Evolutionary conservation across 1,140 invertebrate species (phyloP), one percentile per base, ranked within the genome.

Genomic region (Delia radicum): DNA sequence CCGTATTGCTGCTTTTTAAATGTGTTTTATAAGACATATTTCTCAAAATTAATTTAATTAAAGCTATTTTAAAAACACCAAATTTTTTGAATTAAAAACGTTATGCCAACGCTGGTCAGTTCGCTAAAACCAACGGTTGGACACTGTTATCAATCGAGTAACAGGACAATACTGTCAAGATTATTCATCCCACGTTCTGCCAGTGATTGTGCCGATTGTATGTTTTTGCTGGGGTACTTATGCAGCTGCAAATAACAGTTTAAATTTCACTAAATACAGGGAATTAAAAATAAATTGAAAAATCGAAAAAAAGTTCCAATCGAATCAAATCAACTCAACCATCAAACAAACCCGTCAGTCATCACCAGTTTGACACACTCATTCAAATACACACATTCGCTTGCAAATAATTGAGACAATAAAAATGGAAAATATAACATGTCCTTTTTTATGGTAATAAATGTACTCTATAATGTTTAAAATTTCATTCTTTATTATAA

Each of bases 241-340:
- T 28, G 29, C 65, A 69, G 65, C 29, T 37, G 65, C 37, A 28
- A 69, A 69, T 69, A 69, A 37, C 65, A 69, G 65, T 69, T 69
- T 33, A 24, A 69, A 69, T 37, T 33, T 28, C 31, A 7, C 6
- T 10, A 37, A 69, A 31, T 33, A 33, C n/a, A 29, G 24, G 29
- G 65, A 37, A 69, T 69, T 69, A 69, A 69, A 69, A 55, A 21
- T 21, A 55, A 8, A 69, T 21, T 33, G 29, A 69, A 21, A 69
- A 37, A 55, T 55, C 24, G 21, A 24, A 55, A 10, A 55, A 8
- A 8, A 10, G 48, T 55, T 55, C n/a, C 21, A 21, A 55, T 55
- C n/a, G 48, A 55, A 55, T 10, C 4, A 55, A 55, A 42, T 42
- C 37, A 3, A 42, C 12, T 15, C 12, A 10, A 42, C 37, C 37